A percentile compares a stretch with the other conserved stretches of the same genome.
Conservation (phyloP, 2,113 vertebrate species). For the Phyllostomus hastatus region DNA sequence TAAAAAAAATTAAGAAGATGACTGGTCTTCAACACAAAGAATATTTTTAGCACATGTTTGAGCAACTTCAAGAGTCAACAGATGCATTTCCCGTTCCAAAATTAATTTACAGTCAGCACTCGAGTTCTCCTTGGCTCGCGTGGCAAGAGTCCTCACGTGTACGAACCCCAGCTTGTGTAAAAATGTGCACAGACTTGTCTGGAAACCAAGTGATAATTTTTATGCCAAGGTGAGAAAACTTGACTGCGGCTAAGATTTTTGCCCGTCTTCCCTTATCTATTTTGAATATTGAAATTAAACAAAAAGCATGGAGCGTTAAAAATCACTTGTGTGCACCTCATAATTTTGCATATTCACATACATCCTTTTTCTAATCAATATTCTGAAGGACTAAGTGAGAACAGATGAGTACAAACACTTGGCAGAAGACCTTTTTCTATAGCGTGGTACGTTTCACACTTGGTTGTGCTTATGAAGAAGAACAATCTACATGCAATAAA, state of each 20-base stretch:
- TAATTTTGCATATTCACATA: neutral
- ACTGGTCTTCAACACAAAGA: neutral
- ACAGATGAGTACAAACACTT: neutral
- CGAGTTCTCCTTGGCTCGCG: neutral
- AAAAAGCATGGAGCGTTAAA: neutral
- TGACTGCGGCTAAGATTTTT: neutral
- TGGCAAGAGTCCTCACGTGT: neutral
- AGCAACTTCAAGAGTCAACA: neutral
- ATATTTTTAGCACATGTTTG: neutral
- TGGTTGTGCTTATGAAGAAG: neutral
- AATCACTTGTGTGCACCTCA: neutral
- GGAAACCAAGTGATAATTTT: slow-evolving; percentile 22
- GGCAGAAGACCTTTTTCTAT: neutral
- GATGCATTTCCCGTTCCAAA: neutral
- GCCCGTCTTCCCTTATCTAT: neutral
- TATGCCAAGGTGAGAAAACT: slow-evolving; percentile 20
- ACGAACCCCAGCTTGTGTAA: neutral
- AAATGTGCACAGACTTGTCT: neutral
- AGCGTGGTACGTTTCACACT: neutral
- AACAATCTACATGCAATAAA: neutral
- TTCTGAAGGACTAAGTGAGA: neutral
- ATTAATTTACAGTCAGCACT: neutral
- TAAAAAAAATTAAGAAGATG: neutral
- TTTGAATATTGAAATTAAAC: slow-evolving; percentile 8
- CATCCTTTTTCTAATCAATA: neutral